Percentiles rank a stretch among this genome's conserved stretches.
phyloP scores from a whole-genome alignment of 2,888 invertebrate genomes.

The Cryptops parisi region DNA sequence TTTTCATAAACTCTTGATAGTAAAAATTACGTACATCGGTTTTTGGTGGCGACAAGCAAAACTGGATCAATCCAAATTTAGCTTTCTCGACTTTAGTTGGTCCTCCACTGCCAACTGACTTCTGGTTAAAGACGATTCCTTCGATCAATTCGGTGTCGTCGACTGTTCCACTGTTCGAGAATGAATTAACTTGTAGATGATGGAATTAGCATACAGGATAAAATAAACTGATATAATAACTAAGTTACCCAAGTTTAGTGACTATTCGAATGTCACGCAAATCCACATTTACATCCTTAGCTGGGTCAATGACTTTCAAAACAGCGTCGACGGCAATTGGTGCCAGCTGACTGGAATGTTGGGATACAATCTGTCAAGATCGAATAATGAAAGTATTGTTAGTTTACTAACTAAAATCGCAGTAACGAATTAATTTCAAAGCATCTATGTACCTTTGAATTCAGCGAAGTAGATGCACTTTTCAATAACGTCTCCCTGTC shows the following conservation, averaged over 20 bases:
- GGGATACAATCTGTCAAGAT: constrained; percentile 71
- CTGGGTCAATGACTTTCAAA: constrained; percentile 60
- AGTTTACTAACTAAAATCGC: no score
- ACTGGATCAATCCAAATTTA: constrained; percentile 96
- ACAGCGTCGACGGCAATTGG: constrained; percentile 98
- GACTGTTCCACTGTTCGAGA: constrained; percentile 54
- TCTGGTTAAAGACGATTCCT: constrained; percentile 88
- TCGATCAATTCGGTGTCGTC: constrained; percentile 93
- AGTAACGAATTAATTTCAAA: not conserved
- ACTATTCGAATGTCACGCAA: constrained; percentile 90
- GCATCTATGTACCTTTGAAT: constrained; percentile 59
- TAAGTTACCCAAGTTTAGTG: constrained; percentile 61
- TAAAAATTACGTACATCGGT: constrained; percentile 83
- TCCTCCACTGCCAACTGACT: constrained; percentile 74
- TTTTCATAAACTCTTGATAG: no score
- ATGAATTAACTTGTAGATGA: no score
- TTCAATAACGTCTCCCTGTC: constrained; percentile 79
- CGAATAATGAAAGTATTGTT: no score
- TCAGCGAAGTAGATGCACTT: constrained; percentile 93
- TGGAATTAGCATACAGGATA: no score
- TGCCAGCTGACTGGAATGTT: constrained; percentile 87
- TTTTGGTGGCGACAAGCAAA: constrained; percentile 98
- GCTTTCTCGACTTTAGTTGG: constrained; percentile 92
- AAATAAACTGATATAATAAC: no score
- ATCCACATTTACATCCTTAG: constrained; percentile 64